phyloP scores from a whole-genome alignment of 2,797 vertebrate species.

The Anas capensis region DNA sequence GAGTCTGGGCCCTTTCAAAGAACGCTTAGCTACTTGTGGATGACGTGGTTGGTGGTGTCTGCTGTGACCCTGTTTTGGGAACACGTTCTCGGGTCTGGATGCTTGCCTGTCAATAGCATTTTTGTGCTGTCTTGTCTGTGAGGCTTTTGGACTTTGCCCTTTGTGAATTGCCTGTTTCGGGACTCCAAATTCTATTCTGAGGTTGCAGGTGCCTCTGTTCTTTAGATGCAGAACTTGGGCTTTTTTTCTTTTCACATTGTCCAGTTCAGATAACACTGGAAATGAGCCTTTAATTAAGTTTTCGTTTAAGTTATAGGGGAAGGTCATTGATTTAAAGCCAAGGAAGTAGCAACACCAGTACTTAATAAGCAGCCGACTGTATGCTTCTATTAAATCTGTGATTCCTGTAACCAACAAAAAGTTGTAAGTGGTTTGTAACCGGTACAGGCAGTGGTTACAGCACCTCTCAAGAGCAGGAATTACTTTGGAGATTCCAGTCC shows the following conservation, averaged over 20 bases:
- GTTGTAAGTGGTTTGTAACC: neutral
- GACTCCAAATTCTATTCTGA: neutral
- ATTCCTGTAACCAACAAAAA: neutral
- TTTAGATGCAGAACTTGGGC: neutral
- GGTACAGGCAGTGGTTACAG: neutral
- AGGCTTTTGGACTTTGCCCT: neutral
- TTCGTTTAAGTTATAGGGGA: neutral
- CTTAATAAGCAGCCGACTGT: neutral
- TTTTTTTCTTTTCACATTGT: fast-evolving
- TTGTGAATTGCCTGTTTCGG: neutral
- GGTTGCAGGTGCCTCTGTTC: neutral
- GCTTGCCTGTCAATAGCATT: neutral
- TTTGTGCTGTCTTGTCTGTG: neutral
- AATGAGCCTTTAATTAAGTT: neutral
- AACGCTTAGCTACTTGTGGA: neutral
- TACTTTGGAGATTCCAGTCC: neutral
- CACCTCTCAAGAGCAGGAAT: neutral
- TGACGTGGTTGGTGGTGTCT: fast-evolving
- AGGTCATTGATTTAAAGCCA: neutral
- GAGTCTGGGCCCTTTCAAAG: neutral
- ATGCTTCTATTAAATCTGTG: neutral
- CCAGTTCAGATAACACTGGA: neutral
- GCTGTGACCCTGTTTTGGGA: neutral
- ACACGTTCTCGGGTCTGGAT: neutral
- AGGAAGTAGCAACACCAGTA: neutral